phyloP scores from a whole-genome alignment of 1,140 invertebrate genomes.

The Drosophila teissieri region DNA sequence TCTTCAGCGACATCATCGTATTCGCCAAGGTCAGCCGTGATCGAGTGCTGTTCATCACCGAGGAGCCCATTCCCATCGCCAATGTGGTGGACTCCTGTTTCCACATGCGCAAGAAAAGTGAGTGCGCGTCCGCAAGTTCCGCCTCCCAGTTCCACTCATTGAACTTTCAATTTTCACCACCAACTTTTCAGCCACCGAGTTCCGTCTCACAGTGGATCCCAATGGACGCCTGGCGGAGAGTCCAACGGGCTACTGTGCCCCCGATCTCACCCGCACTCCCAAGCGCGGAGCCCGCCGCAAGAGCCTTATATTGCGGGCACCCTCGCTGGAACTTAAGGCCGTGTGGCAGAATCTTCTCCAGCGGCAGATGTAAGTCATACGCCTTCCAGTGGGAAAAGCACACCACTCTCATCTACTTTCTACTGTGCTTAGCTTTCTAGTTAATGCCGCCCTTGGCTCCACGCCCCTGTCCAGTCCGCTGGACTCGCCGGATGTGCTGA shows the following conservation, averaged over 20 bases:
- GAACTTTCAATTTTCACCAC: background rate
- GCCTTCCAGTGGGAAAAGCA: background rate
- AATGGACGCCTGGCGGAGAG: conserved; percentile 87
- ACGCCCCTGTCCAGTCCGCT: conserved; percentile 88
- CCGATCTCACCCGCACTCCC: conserved; percentile 86
- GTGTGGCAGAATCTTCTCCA: conserved; percentile 95
- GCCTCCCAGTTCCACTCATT: too few species aligned
- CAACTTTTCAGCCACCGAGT: conserved; percentile 88
- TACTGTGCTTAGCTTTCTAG: conserved; percentile 87
- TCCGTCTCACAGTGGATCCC: conserved; percentile 88
- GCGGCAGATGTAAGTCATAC: conserved; percentile 90
- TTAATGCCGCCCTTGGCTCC: conserved; percentile 86
- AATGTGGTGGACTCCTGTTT: conserved; percentile 93
- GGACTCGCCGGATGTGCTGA: conserved; percentile 86
- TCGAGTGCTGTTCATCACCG: conserved; percentile 92
- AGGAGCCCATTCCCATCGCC: conserved; percentile 91
- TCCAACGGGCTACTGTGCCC: conserved; percentile 88
- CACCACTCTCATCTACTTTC: too few species aligned
- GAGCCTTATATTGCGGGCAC: conserved; percentile 90
- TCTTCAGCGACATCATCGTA: conserved; percentile 92
- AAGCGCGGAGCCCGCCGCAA: conserved; percentile 87
- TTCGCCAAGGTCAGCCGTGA: conserved; percentile 94
- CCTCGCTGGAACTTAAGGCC: conserved; percentile 92
- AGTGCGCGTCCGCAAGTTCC: conserved; percentile 11
- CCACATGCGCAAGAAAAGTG: conserved; percentile 92